Evolutionary conservation across 2,113 vertebrate genomes (phyloP).

Genomic region (Colinus virginianus): DNA sequence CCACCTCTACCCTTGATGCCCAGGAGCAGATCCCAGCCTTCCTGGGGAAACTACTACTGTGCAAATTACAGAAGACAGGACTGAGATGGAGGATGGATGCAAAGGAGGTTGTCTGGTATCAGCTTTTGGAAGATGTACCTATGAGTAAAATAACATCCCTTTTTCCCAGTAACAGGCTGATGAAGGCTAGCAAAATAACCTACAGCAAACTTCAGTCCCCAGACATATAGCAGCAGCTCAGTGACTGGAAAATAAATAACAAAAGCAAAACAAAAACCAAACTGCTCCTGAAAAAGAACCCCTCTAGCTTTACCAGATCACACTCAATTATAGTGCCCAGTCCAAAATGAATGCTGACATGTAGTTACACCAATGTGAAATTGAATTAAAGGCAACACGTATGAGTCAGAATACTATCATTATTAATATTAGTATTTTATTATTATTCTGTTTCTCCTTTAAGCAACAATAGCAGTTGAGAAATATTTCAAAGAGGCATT

Average conservation of each 20-base stretch:
- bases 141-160: background rate
- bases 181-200: background rate
- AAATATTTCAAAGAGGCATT: constrained; percentile 5
- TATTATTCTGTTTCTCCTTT: background rate
- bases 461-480: background rate
- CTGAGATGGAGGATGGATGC: background rate
- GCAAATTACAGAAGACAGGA: background rate
- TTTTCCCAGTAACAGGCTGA: background rate
- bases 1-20: background rate
- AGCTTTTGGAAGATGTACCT: fast-evolving
- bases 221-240: background rate
- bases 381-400: background rate
- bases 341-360: background rate
- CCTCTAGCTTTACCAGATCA: background rate
- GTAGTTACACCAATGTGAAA: background rate
- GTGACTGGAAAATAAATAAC: background rate
- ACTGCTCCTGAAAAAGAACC: background rate
- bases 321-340: background rate
- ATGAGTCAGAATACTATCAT: background rate
- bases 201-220: background rate
- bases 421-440: background rate
- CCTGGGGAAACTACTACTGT: background rate
- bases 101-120: fast-evolving
- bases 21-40: background rate
- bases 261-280: background rate